Evolutionary conservation across 2,888 invertebrate species (phyloP), one percentile per base, ranked within the genome.

Genomic region (Mellilla xanthometata): DNA sequence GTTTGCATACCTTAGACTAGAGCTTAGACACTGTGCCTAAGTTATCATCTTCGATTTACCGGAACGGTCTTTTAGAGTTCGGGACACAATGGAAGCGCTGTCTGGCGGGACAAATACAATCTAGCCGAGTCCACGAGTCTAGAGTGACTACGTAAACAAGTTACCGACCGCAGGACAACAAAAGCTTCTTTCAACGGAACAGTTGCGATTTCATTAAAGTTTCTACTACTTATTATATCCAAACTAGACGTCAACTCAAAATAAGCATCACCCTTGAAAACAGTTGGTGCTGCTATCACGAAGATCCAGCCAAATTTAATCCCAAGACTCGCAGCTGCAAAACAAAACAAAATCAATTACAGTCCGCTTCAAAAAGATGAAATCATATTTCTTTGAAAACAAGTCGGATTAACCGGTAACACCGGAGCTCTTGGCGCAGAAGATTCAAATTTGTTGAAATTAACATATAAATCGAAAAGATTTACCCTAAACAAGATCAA

Each of bases 391-490:
- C 60, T 62, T 60, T 54, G 67, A 62, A 69, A 68, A 66, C 71
- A 72, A 67, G 64, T 60, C 51, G 76, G 78, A 83, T 83, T 81
- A 81, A 65, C 78, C 71, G 72, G 73, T 73, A 71, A 76, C 75
- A 72, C 67, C 70, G 70, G 64, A 68, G 67, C 66, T 65, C 67
- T 66, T 72, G 71, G 73, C 73, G 73, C 73, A 71, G 77, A 68
- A 77, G 79, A 85, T 85, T 82, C 83, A 82, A 85, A 86, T 83
- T 82, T 76, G 68, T 69, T 69, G 35, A 82, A 84, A 87, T 87
- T 87, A 83, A 83, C 87, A 87, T 87, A 84, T 86, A 86, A 85
- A 87, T 87, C 83, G 87, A 87, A 87, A 81, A 85, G 83, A 84
- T 84, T 86, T 85, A 77, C 81, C 81, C 82, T 79, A 81, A 84